Evolutionary conservation across 1,140 invertebrate genomes (phyloP), one percentile per base, ranked within the genome.

Genomic region (Holcopasites calliopsidis): DNA sequence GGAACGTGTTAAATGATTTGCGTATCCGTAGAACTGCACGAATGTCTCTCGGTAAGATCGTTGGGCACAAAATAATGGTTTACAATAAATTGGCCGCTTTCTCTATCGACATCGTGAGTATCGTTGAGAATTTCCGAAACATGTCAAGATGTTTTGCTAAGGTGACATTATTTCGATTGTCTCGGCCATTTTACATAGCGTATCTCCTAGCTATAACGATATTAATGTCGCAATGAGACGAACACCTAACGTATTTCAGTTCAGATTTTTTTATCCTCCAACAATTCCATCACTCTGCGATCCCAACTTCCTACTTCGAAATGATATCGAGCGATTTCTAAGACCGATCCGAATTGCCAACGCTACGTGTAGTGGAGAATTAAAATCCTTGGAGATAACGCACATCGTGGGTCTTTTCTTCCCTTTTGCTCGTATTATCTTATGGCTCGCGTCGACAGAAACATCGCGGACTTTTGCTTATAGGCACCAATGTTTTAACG

Each of bases 181-280:
- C 83, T 79, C 85, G 85, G 85, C 85, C 85, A 87, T 87, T 87
- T 87, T 87, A 87, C 69, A 80, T 77, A 83, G 80, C 84, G 83
- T 80, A 76, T 69, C 74, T 77, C 28, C 75, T 69, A 66, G 79
- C 65, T 75, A 68, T 69, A 75, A 69, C 73, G 73, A 75, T 75
- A 75, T 69, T 75, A 75, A 75, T 75, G 73, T 75, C 73, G 73
- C 73, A 75, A 75, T 60, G 42, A 50, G 26, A 69, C 42, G 52
- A 49, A 33, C 49, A 69, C 26, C 42, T 10, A 69, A 50, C 42
- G 54, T 40, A 55, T 49, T 60, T 23, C 33, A 26, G 35, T 60
- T 38, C 33, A 21, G 6, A 40, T 16, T 52, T 58, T 68, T 66
- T 75, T 31, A 7, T 16, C 23, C 50, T 50, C 44, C 6, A 4